Base-by-base conservation (phyloP, 2,113 vertebrate genomes). In the Sylvia atricapilla region DNA sequence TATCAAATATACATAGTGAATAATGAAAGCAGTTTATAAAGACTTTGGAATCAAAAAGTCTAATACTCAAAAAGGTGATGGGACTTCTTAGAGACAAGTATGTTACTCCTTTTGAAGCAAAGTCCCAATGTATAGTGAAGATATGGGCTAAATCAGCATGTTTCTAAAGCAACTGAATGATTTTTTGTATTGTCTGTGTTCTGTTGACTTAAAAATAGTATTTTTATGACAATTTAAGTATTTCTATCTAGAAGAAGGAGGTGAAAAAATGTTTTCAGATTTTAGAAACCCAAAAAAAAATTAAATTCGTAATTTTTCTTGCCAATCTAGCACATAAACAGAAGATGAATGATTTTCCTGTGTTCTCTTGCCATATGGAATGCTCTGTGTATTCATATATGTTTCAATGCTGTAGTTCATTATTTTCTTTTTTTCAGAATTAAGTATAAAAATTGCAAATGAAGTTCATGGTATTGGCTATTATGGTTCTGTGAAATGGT, bases 11-110 rank as follows among this genome's bases (percentile, higher is more conserved):
- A 89, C 35, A 44, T 86, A 59, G 30, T 37, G 17, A 18, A 68
- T 90, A 96, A 95, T 92, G 56, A 97, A 64, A 59, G 43, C 43
- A 75, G 24, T 78, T 97, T 77, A 86, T 92, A 82, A 96, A 86
- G 64, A 84, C 87, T 82, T 91, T 1, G 15, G 3, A 43, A 59
- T 73, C n/a, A 87, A 58, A 92, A 49, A 76, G 22, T 78, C 47
- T 81, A 81, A 92, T 67, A 62, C 4, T n/a, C 9, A 77, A 70
- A 90, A 90, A 78, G 1, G 4, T 3, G 4, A 7, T n/a, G 25
- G 5, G 39, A 63, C 4, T 53, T 66, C 10, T 73, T 37, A 47
- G 37, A 49, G 35, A 62, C 33, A 67, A 58, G 7, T 33, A 74
- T 21, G 6, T 3, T 20, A 23, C 28, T 64, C 11, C 58, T 13